Evolutionary conservation across 2,888 invertebrate genomes (phyloP).

Genomic region (Thymelicus lineola): DNA sequence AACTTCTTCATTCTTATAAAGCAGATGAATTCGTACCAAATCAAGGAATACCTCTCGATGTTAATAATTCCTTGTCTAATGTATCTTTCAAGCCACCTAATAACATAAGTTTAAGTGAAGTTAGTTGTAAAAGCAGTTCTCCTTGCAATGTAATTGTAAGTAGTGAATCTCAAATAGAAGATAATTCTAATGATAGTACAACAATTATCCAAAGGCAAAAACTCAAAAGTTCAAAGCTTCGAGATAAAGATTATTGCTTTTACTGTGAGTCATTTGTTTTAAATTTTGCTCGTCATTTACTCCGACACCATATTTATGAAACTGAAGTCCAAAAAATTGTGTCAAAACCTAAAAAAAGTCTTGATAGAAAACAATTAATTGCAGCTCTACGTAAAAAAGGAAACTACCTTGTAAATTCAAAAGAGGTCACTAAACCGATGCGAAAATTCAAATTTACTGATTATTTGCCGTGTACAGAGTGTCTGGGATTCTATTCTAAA

Average conservation of each 20-base stretch:
- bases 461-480: conserved; percentile 42
- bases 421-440: conserved; percentile 46
- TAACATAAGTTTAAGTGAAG: conserved; percentile 42
- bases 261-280: conserved; percentile 44
- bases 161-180: conserved; percentile 40
- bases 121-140: conserved; percentile 41
- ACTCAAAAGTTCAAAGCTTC: conserved; percentile 13
- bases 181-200: conserved; percentile 38
- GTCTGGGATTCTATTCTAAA: conserved; percentile 47
- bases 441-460: conserved; percentile 42
- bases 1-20: conserved; percentile 43
- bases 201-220: conserved; percentile 40
- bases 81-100: conserved; percentile 44
- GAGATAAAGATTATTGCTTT: conserved; percentile 43
- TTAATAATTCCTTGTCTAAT: conserved; percentile 42
- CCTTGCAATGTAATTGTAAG: conserved; percentile 40
- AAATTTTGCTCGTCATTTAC: conserved; percentile 48
- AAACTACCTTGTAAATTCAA: conserved; percentile 47
- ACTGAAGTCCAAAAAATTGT: conserved; percentile 44
- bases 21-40: conserved; percentile 43
- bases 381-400: conserved; percentile 48
- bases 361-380: conserved; percentile 40
- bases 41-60: conserved; percentile 40
- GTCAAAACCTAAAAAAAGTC: conserved; percentile 41
- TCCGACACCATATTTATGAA: conserved; percentile 44